These are phyloP conservation scores for Glaucidium brasilianum DNA, from an alignment of 2,113 vertebrate genomes.

Conservation along the genomic window DNA sequence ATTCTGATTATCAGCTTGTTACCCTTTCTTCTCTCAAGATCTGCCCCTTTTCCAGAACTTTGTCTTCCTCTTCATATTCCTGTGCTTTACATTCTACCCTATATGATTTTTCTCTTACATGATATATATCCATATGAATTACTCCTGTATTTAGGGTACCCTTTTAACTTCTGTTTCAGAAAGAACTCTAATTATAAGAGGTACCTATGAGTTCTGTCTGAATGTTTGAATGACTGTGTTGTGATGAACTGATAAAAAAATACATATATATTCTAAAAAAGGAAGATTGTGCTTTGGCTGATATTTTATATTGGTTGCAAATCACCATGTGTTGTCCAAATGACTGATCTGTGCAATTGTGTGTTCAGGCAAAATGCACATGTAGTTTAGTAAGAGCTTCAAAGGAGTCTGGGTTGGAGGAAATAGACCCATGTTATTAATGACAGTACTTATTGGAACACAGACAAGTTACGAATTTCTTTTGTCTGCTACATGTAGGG, in stretches of 20 bases:
- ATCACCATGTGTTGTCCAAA: neutral
- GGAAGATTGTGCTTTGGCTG: neutral
- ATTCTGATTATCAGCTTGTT: neutral
- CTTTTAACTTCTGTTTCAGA: neutral
- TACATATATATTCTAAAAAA: neutral
- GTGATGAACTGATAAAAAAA: neutral
- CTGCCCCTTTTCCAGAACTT: neutral
- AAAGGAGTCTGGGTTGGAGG: neutral
- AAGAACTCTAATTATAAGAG: neutral
- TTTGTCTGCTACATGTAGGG: fast-evolving
- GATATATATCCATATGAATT: neutral
- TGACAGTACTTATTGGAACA: neutral
- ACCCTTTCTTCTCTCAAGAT: neutral
- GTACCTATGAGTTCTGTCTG: neutral
- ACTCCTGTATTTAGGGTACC: neutral
- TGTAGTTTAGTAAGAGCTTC: neutral
- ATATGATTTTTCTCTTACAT: neutral
- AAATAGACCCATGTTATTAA: neutral
- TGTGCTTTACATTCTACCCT: neutral
- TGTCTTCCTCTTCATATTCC: neutral
- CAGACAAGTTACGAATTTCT: neutral
- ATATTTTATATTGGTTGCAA: neutral
- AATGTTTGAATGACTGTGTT: neutral
- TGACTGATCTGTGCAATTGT: neutral
- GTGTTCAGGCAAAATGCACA: neutral